Evolutionary conservation across 2,888 invertebrate genomes (phyloP), one percentile per base, ranked within the genome.

Genomic region (Saturnia japonica): DNA sequence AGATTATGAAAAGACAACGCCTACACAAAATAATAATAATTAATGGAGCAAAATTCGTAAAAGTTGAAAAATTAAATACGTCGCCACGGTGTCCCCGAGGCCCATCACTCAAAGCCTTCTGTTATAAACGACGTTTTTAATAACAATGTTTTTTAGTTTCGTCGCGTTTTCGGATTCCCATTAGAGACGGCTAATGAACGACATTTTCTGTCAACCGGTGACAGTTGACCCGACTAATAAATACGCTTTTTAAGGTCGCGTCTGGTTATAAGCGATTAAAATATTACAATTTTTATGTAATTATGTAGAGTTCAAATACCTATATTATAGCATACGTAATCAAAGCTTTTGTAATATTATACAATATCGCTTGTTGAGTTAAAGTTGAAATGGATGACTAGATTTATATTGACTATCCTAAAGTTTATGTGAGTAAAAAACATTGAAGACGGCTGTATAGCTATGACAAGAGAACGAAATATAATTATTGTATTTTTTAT

Each of bases 141-240:
- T 68, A 71, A 68, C 64, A 62, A 68, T 68, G 64, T 71, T 71
- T 62, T 62, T 71, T 68, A 71, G 71, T 71, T 71, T 47, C 57
- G 71, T 71, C 71, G 84, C 82, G 84, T 88, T 82, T 86, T 82
- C 75, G 76, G 85, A 88, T 85, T 86, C 90, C 89, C 89, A 86
- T 84, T 83, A 84, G 88, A 72, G 40, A 40, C 51, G 47, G 51
- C 42, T 70, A 70, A 70, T 70, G 70, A 70, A 70, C 42, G 54
- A 70, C 67, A 76, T 79, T 74, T 75, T 77, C 72, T 77, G 79
- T 74, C 79, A 76, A 66, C n/a, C 72, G 72, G 70, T 74, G 74
- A 74, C 76, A 75, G 72, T 28, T 76, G 72, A 75, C 75, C 75
- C 76, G 79, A 75, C 79, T 75, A 79, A 75, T 76, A 60, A 60